Evolutionary conservation across 2,797 vertebrate genomes (phyloP).

Genomic region (Macropodus opercularis): DNA sequence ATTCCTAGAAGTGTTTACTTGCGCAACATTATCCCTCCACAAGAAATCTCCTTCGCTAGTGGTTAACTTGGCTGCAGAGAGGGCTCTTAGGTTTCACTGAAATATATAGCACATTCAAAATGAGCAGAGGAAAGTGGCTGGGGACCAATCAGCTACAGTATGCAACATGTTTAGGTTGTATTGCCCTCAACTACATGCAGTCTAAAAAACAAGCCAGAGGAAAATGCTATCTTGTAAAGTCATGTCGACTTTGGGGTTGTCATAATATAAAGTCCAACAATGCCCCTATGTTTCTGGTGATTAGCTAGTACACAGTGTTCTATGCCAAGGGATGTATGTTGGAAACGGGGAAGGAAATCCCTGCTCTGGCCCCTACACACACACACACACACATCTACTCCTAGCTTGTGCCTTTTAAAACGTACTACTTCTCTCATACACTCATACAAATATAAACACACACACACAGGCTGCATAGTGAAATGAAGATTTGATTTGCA

Average conservation of each 20-base stretch:
- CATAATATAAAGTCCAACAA: constrained; percentile 10
- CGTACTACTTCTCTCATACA: constrained; percentile 26
- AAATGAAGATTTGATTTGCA: constrained; percentile 67
- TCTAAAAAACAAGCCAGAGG: not conserved
- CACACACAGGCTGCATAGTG: not conserved
- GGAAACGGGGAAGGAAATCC: constrained; percentile 56
- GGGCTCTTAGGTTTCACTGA: constrained; percentile 4
- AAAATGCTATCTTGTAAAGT: not conserved
- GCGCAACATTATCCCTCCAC: not conserved
- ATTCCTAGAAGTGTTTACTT: constrained; percentile 42
- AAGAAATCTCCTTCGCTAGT: not conserved
- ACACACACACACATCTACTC: constrained; percentile 14
- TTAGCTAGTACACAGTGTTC: constrained; percentile 60
- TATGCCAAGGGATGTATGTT: constrained; percentile 47
- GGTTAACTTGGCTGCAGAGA: constrained; percentile 3
- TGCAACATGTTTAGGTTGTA: constrained; percentile 4
- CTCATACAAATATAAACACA: not conserved
- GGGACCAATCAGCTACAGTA: constrained; percentile 18
- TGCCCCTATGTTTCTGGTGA: constrained; percentile 25
- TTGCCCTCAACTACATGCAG: constrained; percentile 3
- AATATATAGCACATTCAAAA: constrained; percentile 13
- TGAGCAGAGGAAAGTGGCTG: constrained; percentile 8
- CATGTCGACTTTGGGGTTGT: not conserved
- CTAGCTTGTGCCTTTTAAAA: constrained; percentile 30
- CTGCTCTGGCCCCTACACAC: constrained; percentile 18